A percentile compares a stretch with the other conserved stretches of the same genome.
phyloP scores from a whole-genome alignment of 1,140 invertebrate species.

The Diorhabda elongata region DNA sequence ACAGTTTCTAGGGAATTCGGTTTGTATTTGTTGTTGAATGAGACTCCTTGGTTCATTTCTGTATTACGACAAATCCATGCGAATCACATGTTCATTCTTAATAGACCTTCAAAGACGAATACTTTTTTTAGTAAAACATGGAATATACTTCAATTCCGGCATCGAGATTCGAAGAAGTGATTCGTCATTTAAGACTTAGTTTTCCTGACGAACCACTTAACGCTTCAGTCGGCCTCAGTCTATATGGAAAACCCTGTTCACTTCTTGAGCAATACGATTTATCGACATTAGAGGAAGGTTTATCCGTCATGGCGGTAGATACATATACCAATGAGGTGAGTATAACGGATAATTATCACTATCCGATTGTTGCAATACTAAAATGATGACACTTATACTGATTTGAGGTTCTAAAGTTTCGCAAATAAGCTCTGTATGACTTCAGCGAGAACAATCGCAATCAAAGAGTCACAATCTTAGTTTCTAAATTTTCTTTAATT shows the following conservation, averaged over 20 bases:
- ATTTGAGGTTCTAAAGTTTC: too few species aligned
- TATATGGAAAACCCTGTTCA: constrained; percentile 60
- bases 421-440: too few species aligned
- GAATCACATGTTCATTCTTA: too few species aligned
- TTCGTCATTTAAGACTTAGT: constrained; percentile 68
- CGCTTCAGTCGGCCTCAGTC: constrained; percentile 66
- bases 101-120: too few species aligned
- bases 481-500: neutral
- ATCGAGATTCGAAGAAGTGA: constrained; percentile 56
- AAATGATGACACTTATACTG: too few species aligned
- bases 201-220: constrained; percentile 79
- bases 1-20: too few species aligned
- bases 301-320: constrained; percentile 66
- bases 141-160: constrained; percentile 52
- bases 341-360: neutral
- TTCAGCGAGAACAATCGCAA: too few species aligned
- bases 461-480: too few species aligned
- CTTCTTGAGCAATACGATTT: constrained; percentile 71
- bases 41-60: too few species aligned
- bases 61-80: too few species aligned
- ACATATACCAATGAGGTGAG: constrained; percentile 57
- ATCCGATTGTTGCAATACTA: neutral
- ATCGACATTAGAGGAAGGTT: constrained; percentile 63
- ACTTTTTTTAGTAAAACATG: constrained; percentile 33
- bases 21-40: too few species aligned